Percentiles rank a stretch among this genome's conserved stretches.
These are phyloP conservation scores for Rattus rattus DNA, from an alignment of 2,113 vertebrate species.

Conservation along the genomic window DNA sequence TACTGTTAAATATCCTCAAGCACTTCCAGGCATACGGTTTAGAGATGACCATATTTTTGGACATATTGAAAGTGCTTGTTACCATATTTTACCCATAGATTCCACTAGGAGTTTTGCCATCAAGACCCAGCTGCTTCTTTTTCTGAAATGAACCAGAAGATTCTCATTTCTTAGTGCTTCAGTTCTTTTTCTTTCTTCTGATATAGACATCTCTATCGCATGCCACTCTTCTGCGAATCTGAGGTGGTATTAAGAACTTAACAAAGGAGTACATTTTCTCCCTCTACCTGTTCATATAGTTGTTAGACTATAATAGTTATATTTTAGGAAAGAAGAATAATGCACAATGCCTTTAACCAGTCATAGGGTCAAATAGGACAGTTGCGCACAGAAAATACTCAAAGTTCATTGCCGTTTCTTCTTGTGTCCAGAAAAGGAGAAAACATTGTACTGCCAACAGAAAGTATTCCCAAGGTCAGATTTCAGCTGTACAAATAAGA, in stretches of 20 bases:
- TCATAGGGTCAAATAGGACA: not conserved
- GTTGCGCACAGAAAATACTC: not conserved
- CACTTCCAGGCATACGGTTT: constrained; percentile 61
- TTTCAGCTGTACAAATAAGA: constrained; percentile 40
- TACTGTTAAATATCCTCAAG: constrained; percentile 76
- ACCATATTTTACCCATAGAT: constrained; percentile 54
- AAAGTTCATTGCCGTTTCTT: not conserved
- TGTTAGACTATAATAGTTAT: not conserved
- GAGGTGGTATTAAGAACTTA: constrained; percentile 25
- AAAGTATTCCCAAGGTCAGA: not conserved
- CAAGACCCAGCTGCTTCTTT: constrained; percentile 71
- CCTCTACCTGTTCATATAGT: not conserved
- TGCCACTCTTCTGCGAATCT: not conserved
- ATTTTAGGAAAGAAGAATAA: not conserved
- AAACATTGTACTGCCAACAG: not conserved
- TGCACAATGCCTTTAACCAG: not conserved
- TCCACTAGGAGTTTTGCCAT: constrained; percentile 60
- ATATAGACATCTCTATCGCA: constrained; percentile 31
- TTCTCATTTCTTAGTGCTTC: constrained; percentile 43
- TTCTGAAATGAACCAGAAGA: constrained; percentile 51
- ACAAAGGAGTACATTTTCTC: not conserved
- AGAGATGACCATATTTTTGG: constrained; percentile 74
- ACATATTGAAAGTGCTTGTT: constrained; percentile 75
- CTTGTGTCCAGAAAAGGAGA: not conserved
- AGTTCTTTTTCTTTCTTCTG: not conserved